phyloP scores from a whole-genome alignment of 1,140 invertebrate species.

The Dendrolimus punctatus region DNA sequence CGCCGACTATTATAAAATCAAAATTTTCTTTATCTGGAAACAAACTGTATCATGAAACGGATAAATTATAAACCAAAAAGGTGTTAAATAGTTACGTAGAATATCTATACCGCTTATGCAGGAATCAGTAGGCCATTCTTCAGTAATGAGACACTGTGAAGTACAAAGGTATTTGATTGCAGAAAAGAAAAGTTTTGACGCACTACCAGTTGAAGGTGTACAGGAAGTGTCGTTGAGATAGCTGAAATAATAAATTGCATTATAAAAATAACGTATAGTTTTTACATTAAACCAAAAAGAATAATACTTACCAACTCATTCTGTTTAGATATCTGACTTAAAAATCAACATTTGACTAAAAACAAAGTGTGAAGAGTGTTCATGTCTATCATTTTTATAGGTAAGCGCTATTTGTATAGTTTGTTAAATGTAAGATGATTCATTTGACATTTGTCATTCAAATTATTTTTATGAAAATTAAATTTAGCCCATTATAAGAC shows the following conservation, averaged over 20 bases:
- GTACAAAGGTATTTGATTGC: slow-evolving; percentile 17
- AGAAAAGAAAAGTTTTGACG: slow-evolving; percentile 9
- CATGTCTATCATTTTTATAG: too few relatives aligned
- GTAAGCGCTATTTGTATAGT: too few relatives aligned
- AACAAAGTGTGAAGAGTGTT: too few relatives aligned
- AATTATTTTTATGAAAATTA: too few relatives aligned
- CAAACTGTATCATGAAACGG: not conserved
- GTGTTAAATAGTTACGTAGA: not conserved
- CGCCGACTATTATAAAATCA: slow-evolving; percentile 28
- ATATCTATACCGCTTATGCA: slow-evolving; percentile 2
- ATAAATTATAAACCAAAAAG: not conserved
- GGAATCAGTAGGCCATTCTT: slow-evolving; percentile 2
- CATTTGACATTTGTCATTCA: too few relatives aligned
- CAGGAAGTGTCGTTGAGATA: slow-evolving; percentile 5
- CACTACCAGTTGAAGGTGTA: slow-evolving; percentile 8
- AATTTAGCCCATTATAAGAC: too few relatives aligned
- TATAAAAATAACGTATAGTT: not conserved
- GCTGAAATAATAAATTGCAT: not conserved
- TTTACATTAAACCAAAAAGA: too few relatives aligned
- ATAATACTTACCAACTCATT: too few relatives aligned
- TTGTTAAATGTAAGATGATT: too few relatives aligned
- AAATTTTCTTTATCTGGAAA: slow-evolving; percentile 18
- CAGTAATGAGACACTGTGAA: slow-evolving; percentile 13
- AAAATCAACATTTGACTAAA: too few relatives aligned
- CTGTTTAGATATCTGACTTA: too few relatives aligned